Evolutionary conservation across 2,113 vertebrate genomes (phyloP), one percentile per base, ranked within the genome.

Genomic region (Zosterops japonicus): DNA sequence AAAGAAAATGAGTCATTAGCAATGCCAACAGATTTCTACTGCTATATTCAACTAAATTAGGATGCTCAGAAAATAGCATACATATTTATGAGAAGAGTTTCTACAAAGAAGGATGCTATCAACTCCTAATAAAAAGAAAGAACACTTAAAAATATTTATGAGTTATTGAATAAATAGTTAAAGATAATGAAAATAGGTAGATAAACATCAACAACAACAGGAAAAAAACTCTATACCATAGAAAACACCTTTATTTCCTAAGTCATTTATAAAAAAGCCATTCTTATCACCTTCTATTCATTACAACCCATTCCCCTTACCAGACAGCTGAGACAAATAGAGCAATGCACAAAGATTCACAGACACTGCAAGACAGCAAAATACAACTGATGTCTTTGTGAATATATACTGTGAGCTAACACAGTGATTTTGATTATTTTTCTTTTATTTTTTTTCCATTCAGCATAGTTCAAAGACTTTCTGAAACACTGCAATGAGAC

Each of bases 1-100:
- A 90, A 95, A 97, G 76, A 89, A 82, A 94, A 92, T 78, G 67
- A 83, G 39, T 83, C 93, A 92, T 85, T 96, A 94, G 89, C 35
- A 89, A 92, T 89, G 55, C 57, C 64, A 90, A 71, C 61, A 88
- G 82, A 92, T 72, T 94, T 87, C 56, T 85, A 36, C 44, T 67
- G 35, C 49, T 80, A 46, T 33, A 82, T 76, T 76, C 61, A 89
- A 52, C 39, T 82, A 94, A 95, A 94, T 89, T 50, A 81, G 61
- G 35, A 14, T 90, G 57, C 17, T 90, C 79, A 72, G 61, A 84
- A 94, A 76, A 79, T 25, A 80, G 5, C 35, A 88, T 92, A 76
- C 49, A 95, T 94, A 95, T 94, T 90, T 88, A 95, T 95, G 76
- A 96, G 68, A 53, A 56, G 12, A 65, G 17, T 61, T 91, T 53